phyloP scores from a whole-genome alignment of 2,797 vertebrate species.

The Dermochelys coriacea region DNA sequence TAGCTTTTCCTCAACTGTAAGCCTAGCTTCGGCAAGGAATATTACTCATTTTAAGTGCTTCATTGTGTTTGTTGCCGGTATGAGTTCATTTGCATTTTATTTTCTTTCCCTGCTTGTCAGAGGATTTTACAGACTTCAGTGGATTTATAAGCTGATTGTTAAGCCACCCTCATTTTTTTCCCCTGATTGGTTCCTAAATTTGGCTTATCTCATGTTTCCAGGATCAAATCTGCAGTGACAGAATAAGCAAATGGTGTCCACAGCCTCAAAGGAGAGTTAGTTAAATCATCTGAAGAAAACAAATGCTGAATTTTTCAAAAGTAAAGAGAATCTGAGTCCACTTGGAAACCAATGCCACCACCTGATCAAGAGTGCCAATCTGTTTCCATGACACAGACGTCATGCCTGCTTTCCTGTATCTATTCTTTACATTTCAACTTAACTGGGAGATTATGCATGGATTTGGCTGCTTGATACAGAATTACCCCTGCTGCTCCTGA shows the following conservation, averaged over 20 bases:
- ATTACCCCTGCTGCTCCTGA: not conserved
- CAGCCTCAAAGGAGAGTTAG: not conserved
- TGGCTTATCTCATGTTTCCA: not conserved
- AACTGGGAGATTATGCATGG: not conserved
- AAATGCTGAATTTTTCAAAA: not conserved
- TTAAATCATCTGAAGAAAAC: not conserved
- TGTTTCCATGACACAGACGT: not conserved
- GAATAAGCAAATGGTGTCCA: accelerated
- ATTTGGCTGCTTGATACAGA: not conserved
- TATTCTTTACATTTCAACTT: constrained; percentile 6
- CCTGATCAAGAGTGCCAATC: not conserved
- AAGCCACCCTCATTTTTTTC: constrained; percentile 19
- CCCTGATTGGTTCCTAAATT: constrained; percentile 49
- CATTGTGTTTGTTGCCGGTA: not conserved
- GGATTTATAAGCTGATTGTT: not conserved
- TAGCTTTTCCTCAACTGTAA: not conserved
- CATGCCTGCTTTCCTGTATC: not conserved
- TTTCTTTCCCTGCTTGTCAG: constrained; percentile 27
- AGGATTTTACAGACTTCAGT: constrained; percentile 32
- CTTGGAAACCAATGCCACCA: not conserved
- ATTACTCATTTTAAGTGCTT: not conserved
- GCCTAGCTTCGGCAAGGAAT: constrained; percentile 5
- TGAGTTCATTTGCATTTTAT: constrained; percentile 46
- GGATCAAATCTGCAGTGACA: not conserved
- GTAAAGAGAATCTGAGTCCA: not conserved